A percentile compares a stretch with the other conserved stretches of the same genome.
Conservation (phyloP, 2,888 invertebrate species). For the Drosophila limbata region DNA sequence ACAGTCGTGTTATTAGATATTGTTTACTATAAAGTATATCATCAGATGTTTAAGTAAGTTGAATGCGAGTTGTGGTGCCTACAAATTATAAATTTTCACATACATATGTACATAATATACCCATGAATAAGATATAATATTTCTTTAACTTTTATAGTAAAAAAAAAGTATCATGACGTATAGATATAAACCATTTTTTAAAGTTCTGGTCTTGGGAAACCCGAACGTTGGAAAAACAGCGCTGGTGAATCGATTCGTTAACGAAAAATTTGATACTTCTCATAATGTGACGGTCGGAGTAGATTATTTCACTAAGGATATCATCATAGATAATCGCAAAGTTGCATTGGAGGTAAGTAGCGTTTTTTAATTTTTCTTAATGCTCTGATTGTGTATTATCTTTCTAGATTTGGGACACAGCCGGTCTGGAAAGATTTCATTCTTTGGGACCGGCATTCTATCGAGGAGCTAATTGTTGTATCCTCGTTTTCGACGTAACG, state of each 20-base stretch:
- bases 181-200: background rate
- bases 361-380: too few relatives aligned
- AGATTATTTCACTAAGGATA: background rate
- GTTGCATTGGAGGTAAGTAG: background rate
- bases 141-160: background rate
- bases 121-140: background rate
- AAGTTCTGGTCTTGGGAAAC: background rate
- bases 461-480: conserved; percentile 99
- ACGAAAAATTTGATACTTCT: background rate
- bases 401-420: conserved; percentile 98
- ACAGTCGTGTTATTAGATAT: background rate
- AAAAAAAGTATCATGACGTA: background rate
- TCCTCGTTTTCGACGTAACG: conserved; percentile 99
- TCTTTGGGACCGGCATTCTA: conserved; percentile 99
- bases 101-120: too few relatives aligned
- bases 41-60: background rate
- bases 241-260: background rate
- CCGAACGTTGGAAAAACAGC: background rate
- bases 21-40: background rate
- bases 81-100: background rate
- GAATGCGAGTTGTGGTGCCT: background rate
- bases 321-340: background rate
- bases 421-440: conserved; percentile 99
- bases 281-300: background rate
- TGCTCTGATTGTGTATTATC: conserved; percentile 71